Percentiles rank a stretch among this genome's conserved stretches.
phyloP scores from a whole-genome alignment of 2,888 invertebrate species.

The Amblyteles armatorius region DNA sequence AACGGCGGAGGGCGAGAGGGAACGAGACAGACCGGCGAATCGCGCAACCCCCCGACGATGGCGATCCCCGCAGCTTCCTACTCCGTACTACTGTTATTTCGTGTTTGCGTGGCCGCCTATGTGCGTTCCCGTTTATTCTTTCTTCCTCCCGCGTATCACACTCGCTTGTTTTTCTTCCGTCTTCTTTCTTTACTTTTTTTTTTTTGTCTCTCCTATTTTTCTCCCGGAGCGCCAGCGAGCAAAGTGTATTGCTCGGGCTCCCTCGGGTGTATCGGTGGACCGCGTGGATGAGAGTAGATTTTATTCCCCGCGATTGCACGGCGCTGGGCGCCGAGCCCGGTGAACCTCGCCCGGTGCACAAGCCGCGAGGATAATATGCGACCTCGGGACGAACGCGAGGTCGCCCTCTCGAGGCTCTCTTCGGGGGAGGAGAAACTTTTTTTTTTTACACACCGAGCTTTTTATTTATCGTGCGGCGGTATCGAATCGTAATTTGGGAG shows the following conservation, averaged over 20 bases:
- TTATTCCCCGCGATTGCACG: conserved; percentile 5
- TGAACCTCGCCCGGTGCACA: conserved; percentile 28
- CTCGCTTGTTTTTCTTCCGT: conserved; percentile 12
- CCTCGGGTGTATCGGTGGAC: conserved; percentile 69
- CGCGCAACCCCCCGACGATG: conserved; percentile 41
- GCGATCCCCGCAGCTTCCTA: conserved; percentile 44
- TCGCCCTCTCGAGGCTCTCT: background rate
- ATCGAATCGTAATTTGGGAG: background rate
- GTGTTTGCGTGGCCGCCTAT: conserved; percentile 43
- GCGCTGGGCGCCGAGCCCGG: conserved; percentile 30
- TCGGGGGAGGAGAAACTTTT: background rate
- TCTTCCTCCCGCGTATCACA: conserved; percentile 1
- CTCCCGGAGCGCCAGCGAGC: conserved; percentile 43
- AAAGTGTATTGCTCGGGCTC: conserved; percentile 74
- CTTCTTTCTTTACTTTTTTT: conserved; percentile 50
- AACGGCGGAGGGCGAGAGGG: conserved; percentile 23
- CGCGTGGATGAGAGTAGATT: conserved; percentile 57
- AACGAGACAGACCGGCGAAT: conserved; percentile 48
- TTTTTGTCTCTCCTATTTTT: conserved; percentile 57
- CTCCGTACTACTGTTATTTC: conserved; percentile 40
- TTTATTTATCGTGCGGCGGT: background rate
- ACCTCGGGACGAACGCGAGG: conserved; percentile 6
- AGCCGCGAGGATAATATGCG: conserved; percentile 11
- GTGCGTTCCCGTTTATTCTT: conserved; percentile 38
- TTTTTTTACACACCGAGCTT: background rate